A percentile compares a stretch with the other conserved stretches of the same genome.
These are phyloP conservation scores for Eupeodes corollae DNA, from an alignment of 1,140 invertebrate species.

Conservation along the genomic window DNA sequence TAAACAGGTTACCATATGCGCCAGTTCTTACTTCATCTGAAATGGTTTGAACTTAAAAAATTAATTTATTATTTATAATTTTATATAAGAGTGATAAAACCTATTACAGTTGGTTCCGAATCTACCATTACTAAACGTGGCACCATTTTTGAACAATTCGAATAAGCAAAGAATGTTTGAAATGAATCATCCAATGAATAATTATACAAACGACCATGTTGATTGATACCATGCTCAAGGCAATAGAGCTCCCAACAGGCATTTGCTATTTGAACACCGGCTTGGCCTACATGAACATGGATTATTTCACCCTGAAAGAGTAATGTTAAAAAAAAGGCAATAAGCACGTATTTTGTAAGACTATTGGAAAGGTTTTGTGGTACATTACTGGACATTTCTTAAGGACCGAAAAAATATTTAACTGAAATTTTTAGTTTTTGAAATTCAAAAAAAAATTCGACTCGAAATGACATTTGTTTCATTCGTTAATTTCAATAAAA, in stretches of 20 bases:
- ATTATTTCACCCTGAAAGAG: conserved; percentile 42
- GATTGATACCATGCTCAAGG: conserved; percentile 68
- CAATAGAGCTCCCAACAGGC: conserved; percentile 76
- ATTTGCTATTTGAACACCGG: conserved; percentile 70
- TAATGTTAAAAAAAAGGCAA: no score
- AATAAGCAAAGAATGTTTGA: conserved; percentile 56
- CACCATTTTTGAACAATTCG: conserved; percentile 54
- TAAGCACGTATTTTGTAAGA: no score
- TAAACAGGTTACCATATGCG: conserved; percentile 60
- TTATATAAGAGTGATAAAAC: conserved; percentile 36
- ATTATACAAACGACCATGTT: conserved; percentile 52
- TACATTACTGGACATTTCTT: no score
- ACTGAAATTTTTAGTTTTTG: no score
- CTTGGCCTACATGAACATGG: conserved; percentile 58
- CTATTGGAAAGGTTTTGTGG: no score
- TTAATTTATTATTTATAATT: conserved; percentile 1
- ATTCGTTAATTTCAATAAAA: no score
- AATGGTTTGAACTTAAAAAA: no score
- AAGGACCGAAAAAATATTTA: no score
- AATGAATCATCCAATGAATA: conserved; percentile 42
- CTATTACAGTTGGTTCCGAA: conserved; percentile 70
- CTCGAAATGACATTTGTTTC: no score
- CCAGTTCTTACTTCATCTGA: conserved; percentile 62
- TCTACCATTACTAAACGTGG: conserved; percentile 72
- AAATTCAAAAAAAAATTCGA: no score